Evolutionary conservation across 2,797 vertebrate genomes (phyloP).

Genomic region (Loris lydekkerianus): DNA sequence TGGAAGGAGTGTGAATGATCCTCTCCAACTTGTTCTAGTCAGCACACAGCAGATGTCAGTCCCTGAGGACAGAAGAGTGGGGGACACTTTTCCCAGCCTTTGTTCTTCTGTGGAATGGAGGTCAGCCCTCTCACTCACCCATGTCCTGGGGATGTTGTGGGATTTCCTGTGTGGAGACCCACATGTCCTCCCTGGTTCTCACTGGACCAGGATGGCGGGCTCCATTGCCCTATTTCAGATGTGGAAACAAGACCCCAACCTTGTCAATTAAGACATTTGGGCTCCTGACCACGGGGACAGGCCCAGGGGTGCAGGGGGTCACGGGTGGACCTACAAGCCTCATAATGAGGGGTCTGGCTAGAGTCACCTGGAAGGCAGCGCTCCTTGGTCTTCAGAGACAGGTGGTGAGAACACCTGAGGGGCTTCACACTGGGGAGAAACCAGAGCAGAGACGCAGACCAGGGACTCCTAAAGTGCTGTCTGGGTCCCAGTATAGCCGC

Average conservation of each 20-base stretch:
- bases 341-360: background rate
- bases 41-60: background rate
- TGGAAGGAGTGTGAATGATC: constrained; percentile 61
- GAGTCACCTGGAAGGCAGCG: background rate
- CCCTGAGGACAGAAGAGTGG: background rate
- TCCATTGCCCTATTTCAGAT: background rate
- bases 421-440: background rate
- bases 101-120: background rate
- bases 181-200: background rate
- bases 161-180: background rate
- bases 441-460: background rate
- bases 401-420: background rate
- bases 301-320: rapidly evolving
- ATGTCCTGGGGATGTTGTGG: background rate
- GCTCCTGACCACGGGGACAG: background rate
- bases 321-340: background rate
- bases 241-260: background rate
- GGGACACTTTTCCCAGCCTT: background rate
- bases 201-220: background rate
- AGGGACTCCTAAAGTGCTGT: rapidly evolving
- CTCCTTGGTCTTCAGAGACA: no score
- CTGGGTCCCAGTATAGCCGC: background rate
- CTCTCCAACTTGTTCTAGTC: constrained; percentile 35
- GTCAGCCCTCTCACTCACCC: rapidly evolving
- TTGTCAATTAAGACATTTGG: background rate